phyloP scores from a whole-genome alignment of 2,888 invertebrate genomes.

The Coecobrya sp. region DNA sequence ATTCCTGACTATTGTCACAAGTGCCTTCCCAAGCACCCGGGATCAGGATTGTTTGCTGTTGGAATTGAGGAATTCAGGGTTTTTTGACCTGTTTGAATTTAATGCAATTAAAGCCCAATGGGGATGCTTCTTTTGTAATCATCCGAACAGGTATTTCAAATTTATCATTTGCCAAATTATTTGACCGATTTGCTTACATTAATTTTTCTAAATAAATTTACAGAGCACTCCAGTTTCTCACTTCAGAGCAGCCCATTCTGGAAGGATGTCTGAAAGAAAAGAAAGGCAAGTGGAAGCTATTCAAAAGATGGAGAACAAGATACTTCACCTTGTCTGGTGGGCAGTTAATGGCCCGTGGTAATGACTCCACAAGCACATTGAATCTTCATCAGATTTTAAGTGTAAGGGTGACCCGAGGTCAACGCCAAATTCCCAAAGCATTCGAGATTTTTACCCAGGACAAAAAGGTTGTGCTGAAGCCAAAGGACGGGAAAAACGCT shows the following conservation, averaged over 20 bases:
- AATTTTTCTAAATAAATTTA: too few species aligned
- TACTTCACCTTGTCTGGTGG: slow-evolving; percentile 98
- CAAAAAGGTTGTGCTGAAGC: slow-evolving; percentile 97
- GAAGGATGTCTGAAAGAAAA: slow-evolving; percentile 97
- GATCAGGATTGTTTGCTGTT: slow-evolving; percentile 95
- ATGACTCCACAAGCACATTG: slow-evolving; percentile 89
- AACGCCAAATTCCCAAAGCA: slow-evolving; percentile 97
- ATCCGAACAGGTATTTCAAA: slow-evolving; percentile 90
- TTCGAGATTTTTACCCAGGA: slow-evolving; percentile 99
- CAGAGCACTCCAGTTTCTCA: slow-evolving; percentile 93
- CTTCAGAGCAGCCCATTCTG: slow-evolving; percentile 93
- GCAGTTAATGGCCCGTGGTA: slow-evolving; percentile 89
- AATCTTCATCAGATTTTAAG: slow-evolving; percentile 97
- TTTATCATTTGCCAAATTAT: too few species aligned
- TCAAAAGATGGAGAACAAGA: slow-evolving; percentile 89
- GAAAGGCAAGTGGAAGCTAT: slow-evolving; percentile 96
- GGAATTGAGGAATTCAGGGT: slow-evolving; percentile 95
- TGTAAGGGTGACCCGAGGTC: slow-evolving; percentile 97
- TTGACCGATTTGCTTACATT: too few species aligned
- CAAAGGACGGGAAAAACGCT: slow-evolving; percentile 97
- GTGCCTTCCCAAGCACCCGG: slow-evolving; percentile 96
- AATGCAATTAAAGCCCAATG: slow-evolving; percentile 90
- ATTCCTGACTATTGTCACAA: slow-evolving; percentile 96
- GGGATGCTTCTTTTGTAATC: slow-evolving; percentile 98
- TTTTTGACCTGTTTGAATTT: slow-evolving; percentile 97